Conservation (phyloP, 2,113 vertebrate genomes). For the Sylvietta virens region DNA sequence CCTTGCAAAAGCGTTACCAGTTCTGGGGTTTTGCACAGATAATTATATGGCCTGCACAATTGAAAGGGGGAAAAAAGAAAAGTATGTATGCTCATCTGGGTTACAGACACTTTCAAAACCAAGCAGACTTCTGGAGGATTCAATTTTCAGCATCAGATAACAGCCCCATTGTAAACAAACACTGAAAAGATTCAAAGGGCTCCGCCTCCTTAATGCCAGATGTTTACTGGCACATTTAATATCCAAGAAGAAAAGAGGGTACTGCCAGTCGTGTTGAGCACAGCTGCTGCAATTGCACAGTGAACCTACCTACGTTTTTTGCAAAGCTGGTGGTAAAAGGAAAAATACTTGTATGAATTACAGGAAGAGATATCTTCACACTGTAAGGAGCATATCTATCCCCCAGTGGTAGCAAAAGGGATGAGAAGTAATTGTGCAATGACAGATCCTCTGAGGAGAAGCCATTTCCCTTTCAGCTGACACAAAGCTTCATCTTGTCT, state of each 20-base stretch:
- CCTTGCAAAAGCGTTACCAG: constrained; percentile 73
- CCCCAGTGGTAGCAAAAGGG: rapidly evolving
- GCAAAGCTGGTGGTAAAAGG: not conserved
- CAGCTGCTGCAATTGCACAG: not conserved
- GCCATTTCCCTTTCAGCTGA: not conserved
- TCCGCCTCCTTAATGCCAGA: not conserved
- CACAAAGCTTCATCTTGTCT: not conserved
- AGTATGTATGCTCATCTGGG: not conserved
- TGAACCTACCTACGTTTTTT: not conserved
- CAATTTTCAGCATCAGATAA: not conserved
- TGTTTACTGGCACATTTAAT: not conserved
- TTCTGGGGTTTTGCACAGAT: constrained; percentile 73
- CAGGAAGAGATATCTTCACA: not conserved
- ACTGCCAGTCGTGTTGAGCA: not conserved
- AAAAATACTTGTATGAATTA: not conserved
- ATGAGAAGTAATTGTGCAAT: not conserved
- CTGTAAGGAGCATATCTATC: not conserved
- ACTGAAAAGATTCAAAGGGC: not conserved
- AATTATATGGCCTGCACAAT: constrained; percentile 74
- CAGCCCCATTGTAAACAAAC: not conserved
- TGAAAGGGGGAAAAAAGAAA: not conserved
- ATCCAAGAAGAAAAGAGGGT: not conserved
- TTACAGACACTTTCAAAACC: not conserved
- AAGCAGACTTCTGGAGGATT: not conserved
- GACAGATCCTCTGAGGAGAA: not conserved